These are phyloP conservation scores for Rhagonycha lutea DNA, from an alignment of 2,888 invertebrate genomes.

Conservation along the genomic window DNA sequence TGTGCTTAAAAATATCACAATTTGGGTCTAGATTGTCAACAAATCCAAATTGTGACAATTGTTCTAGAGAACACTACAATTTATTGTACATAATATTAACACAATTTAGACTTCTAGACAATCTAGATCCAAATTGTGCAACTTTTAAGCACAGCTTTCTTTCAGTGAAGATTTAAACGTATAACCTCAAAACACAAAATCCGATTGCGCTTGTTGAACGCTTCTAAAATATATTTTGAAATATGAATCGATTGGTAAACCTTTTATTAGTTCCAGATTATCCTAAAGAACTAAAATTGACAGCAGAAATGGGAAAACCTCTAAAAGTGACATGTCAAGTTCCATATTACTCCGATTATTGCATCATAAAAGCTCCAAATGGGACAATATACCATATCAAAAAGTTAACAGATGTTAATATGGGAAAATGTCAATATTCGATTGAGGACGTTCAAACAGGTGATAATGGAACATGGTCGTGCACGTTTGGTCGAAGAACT, in stretches of 20 bases:
- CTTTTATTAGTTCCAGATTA: slow-evolving; percentile 8
- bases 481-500: slow-evolving; percentile 20
- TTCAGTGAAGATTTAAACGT: too few relatives aligned
- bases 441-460: not conserved
- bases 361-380: slow-evolving; percentile 23
- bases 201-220: too few relatives aligned
- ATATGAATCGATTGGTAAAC: not conserved
- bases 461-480: slow-evolving; percentile 31
- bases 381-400: slow-evolving; percentile 17
- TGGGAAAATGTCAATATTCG: slow-evolving; percentile 19
- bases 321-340: slow-evolving; percentile 26
- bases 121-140: too few relatives aligned
- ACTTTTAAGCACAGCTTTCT: too few relatives aligned
- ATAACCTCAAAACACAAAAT: too few relatives aligned
- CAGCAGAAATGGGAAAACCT: not conserved
- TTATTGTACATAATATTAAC: too few relatives aligned
- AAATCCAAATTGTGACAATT: too few relatives aligned
- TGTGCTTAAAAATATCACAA: too few relatives aligned
- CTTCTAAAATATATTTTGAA: not conserved
- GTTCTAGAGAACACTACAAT: too few relatives aligned
- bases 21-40: too few relatives aligned
- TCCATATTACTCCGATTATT: slow-evolving; percentile 23
- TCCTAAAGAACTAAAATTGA: slow-evolving; percentile 6
- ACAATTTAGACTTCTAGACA: too few relatives aligned
- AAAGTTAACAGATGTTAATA: not conserved